Evolutionary conservation across 2,797 vertebrate species (phyloP), one percentile per base, ranked within the genome.

Genomic region (Halcyon badia): DNA sequence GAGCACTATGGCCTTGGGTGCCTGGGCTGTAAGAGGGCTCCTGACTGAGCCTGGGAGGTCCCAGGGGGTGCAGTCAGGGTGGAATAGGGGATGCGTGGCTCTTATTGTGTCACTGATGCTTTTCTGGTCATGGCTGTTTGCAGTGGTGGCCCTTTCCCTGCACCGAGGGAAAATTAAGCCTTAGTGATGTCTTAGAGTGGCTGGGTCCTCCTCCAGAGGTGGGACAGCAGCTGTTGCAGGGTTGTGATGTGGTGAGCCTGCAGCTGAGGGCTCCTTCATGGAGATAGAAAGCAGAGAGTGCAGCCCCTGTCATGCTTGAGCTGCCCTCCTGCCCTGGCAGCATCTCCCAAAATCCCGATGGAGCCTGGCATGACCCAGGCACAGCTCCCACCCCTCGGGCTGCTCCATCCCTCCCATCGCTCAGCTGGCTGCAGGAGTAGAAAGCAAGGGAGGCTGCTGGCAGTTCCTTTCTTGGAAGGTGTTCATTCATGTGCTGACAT

Each of bases 41-140:
- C 8, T 44, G 2, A 2, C 7, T 5, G 8, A 11, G 44, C 12
- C 15, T 48, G n/a, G 6, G 41, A 39, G 26, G 17, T 2, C 10
- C 4, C 8, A 11, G n/a, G 13, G 3, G 19, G 8, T 6, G 10
- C 28, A 9, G 31, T 4, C 0, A 1, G 41, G 14, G 9, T 8
- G 16, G 8, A 14, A 14, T 7, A 19, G 70, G 6, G 25, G 5
- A 2, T 3, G 6, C n/a, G 26, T 22, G 13, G 24, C 11, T 75
- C 8, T 51, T 1, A 0, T 3, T 7, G 48, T 46, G 60, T 12
- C 1, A 0, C 1, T 26, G 33, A 21, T 58, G 19, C 26, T 69
- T 12, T 4, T 30, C n/a, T 6, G 5, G 20, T 7, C 0, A 0
- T 2, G 10, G 11, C 51, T 41, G 8, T 15, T 3, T 9, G 9